Evolutionary conservation across 1,140 invertebrate genomes (phyloP).

Genomic region (Druon quercuslanigerum): DNA sequence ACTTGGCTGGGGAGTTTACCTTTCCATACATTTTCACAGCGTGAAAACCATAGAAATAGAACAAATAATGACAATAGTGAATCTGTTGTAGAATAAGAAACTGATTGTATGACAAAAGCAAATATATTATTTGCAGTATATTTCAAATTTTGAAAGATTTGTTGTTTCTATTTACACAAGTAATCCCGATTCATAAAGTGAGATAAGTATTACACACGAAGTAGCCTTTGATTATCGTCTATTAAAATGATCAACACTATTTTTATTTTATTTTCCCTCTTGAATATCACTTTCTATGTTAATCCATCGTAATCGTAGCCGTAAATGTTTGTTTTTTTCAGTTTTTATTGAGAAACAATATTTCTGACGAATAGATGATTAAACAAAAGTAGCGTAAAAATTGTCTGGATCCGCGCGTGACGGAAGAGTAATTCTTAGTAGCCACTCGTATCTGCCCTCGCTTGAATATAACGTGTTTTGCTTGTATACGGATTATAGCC

Average conservation of each 20-base stretch:
- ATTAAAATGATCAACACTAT: no score
- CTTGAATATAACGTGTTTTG: background rate
- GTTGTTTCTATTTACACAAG: no score
- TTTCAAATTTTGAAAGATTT: background rate
- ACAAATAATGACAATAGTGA: conserved; percentile 21
- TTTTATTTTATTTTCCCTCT: background rate
- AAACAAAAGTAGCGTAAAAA: background rate
- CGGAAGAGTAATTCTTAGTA: conserved; percentile 7
- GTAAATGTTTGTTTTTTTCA: no score
- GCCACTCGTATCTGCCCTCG: background rate
- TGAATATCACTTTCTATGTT: background rate
- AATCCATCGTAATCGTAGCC: no score
- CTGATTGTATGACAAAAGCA: conserved; percentile 2
- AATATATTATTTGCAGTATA: conserved; percentile 11
- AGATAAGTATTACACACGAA: no score
- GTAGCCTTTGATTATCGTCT: no score
- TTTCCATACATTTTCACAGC: conserved; percentile 82
- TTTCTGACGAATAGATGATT: background rate
- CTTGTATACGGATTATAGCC: background rate
- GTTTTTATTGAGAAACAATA: no score
- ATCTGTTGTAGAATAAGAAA: background rate
- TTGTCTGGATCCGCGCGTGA: background rate
- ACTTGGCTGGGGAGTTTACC: conserved; percentile 84
- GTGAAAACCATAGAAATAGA: conserved; percentile 62
- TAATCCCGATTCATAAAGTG: no score